Percentiles rank a stretch among this genome's conserved stretches.
Evolutionary conservation across 1,140 invertebrate species (phyloP).

Genomic region (Aphelinus atriplicis): DNA sequence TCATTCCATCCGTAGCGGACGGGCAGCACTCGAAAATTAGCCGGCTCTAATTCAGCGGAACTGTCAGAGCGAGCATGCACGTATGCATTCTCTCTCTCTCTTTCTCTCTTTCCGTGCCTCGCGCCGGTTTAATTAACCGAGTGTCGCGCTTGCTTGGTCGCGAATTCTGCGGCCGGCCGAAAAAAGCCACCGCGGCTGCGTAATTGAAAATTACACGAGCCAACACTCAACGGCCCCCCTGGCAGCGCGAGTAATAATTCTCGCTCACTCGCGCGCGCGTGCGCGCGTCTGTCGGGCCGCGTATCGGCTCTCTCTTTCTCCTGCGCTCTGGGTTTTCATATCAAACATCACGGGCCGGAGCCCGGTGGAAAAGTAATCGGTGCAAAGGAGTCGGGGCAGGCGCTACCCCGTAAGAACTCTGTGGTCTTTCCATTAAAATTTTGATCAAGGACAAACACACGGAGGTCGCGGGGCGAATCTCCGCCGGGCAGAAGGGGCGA

Average conservation of each 20-base stretch:
- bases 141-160: conserved; percentile 34
- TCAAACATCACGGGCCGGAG: conserved; percentile 34
- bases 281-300: too few species aligned
- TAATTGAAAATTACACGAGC: conserved; percentile 37
- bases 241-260: conserved; percentile 16
- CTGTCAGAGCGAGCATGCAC: too few species aligned
- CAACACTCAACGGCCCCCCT: not conserved
- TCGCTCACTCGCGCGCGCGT: not conserved
- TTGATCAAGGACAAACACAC: conserved; percentile 43
- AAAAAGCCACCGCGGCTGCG: conserved; percentile 10
- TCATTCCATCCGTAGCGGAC: not conserved
- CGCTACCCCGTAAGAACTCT: conserved; percentile 17
- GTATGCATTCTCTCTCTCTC: too few species aligned
- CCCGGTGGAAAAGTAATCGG: conserved; percentile 9
- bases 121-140: conserved; percentile 35
- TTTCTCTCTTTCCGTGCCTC: too few species aligned
- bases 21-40: not conserved
- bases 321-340: conserved; percentile 14
- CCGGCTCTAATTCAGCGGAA: not conserved
- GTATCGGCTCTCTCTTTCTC: too few species aligned
- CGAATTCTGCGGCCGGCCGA: conserved; percentile 8
- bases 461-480: not conserved
- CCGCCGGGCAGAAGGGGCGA: not conserved
- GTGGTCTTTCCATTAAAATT: conserved; percentile 53
- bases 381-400: not conserved